A percentile compares a stretch with the other conserved stretches of the same genome.
These are phyloP conservation scores for Galeopsomyia nigrocyanea DNA, from an alignment of 2,888 invertebrate species.

Conservation along the genomic window DNA sequence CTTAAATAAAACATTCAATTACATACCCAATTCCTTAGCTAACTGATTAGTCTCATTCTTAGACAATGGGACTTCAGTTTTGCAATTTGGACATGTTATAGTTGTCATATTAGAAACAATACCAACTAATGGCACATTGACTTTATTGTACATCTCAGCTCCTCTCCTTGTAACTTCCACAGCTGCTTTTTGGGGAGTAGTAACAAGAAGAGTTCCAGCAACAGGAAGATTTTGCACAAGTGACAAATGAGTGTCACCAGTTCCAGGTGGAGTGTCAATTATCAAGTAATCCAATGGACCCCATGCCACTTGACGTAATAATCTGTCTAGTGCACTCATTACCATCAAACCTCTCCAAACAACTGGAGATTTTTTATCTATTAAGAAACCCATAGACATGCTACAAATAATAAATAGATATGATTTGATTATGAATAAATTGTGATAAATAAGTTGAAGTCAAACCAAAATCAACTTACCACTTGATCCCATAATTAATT, in stretches of 20 bases:
- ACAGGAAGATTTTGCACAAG: slow-evolving; percentile 90
- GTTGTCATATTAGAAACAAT: slow-evolving; percentile 92
- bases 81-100: slow-evolving; percentile 83
- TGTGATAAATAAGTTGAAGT: slow-evolving; percentile 12
- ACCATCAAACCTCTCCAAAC: slow-evolving; percentile 98
- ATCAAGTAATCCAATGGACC: slow-evolving; percentile 88
- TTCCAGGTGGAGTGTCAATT: slow-evolving; percentile 96
- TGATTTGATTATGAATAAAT: slow-evolving; percentile 5
- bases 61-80: slow-evolving; percentile 80
- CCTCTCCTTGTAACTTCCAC: slow-evolving; percentile 89
- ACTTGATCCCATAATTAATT: slow-evolving; percentile 92
- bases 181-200: slow-evolving; percentile 92
- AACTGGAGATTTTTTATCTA: slow-evolving; percentile 86
- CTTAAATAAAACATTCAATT: slow-evolving; percentile 3
- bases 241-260: slow-evolving; percentile 95
- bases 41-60: slow-evolving; percentile 76
- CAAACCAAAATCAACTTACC: slow-evolving; percentile 72
- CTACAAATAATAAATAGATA: slow-evolving; percentile 67
- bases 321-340: slow-evolving; percentile 91
- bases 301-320: slow-evolving; percentile 91
- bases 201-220: slow-evolving; percentile 88
- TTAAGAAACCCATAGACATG: slow-evolving; percentile 95
- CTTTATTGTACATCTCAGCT: slow-evolving; percentile 88
- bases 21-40: slow-evolving; percentile 75
- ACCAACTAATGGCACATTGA: slow-evolving; percentile 88